These are phyloP conservation scores for Anolis apletophallus DNA, from an alignment of 2,797 vertebrate genomes.

Conservation along the genomic window DNA sequence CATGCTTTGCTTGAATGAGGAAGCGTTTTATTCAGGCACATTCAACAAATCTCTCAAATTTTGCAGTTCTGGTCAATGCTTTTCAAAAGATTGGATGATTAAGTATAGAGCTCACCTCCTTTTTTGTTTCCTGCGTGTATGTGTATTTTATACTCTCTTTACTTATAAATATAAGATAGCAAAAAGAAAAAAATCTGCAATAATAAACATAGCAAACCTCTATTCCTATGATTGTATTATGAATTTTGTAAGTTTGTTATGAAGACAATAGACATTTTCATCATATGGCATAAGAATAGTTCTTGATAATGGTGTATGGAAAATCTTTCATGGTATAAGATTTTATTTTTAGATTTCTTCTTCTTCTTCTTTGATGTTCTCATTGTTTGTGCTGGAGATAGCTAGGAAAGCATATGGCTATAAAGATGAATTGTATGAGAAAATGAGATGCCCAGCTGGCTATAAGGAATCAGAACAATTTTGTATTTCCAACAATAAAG, in stretches of 20 bases:
- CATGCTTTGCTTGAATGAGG: too few relatives aligned
- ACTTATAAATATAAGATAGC: neutral
- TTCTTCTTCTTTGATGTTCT: neutral
- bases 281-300: neutral
- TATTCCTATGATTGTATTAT: neutral
- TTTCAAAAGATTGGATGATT: too few relatives aligned
- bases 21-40: too few relatives aligned
- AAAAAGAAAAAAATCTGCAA: neutral
- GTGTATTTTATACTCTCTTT: too few relatives aligned
- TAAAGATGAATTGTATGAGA: neutral
- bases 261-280: neutral
- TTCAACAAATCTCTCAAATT: too few relatives aligned
- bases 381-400: neutral
- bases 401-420: neutral
- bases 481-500: conserved; percentile 27
- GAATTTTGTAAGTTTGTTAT: neutral
- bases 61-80: too few relatives aligned
- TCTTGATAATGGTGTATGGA: neutral
- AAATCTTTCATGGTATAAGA: neutral
- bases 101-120: too few relatives aligned
- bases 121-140: too few relatives aligned
- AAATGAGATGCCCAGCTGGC: neutral
- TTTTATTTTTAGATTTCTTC: conserved; percentile 28
- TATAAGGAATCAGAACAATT: conserved; percentile 6
- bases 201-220: neutral